Percentiles rank a stretch among this genome's conserved stretches.
phyloP scores from a whole-genome alignment of 1,140 invertebrate genomes.

The Aphaenogaster floridana region DNA sequence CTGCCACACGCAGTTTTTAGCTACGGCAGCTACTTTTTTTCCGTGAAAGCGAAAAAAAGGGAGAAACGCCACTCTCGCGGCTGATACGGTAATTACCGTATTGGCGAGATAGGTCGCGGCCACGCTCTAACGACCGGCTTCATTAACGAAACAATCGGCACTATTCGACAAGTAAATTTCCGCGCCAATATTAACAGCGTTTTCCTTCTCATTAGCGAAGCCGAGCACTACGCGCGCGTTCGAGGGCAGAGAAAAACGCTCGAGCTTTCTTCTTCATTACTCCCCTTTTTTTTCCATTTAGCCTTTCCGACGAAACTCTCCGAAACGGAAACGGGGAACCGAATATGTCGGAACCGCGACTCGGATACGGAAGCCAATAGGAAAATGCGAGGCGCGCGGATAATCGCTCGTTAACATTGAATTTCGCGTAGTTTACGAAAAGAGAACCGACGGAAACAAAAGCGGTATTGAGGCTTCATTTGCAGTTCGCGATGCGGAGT shows the following conservation, averaged over 20 bases:
- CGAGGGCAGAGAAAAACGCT: slow-evolving; percentile 17
- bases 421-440: slow-evolving; percentile 45
- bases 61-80: slow-evolving; percentile 22
- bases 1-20: too few species aligned
- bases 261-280: neutral
- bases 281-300: neutral
- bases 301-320: slow-evolving; percentile 18
- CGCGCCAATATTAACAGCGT: slow-evolving; percentile 68
- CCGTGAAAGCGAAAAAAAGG: slow-evolving; percentile 17
- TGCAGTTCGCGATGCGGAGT: slow-evolving; percentile 27
- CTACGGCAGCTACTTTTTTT: too few species aligned
- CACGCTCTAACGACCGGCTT: slow-evolving; percentile 70
- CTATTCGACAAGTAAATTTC: slow-evolving; percentile 71
- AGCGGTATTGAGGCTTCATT: slow-evolving; percentile 53
- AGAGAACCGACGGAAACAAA: slow-evolving; percentile 48
- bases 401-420: slow-evolving; percentile 62
- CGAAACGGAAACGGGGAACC: slow-evolving; percentile 37
- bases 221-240: neutral
- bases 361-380: slow-evolving; percentile 20
- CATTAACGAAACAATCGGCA: slow-evolving; percentile 64
- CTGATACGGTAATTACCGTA: slow-evolving; percentile 71
- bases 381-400: slow-evolving; percentile 26
- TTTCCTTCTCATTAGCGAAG: slow-evolving; percentile 62
- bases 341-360: slow-evolving; percentile 37
- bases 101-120: slow-evolving; percentile 42